These are phyloP conservation scores for Campoplex capitator DNA, from an alignment of 2,888 invertebrate genomes.

Conservation along the genomic window DNA sequence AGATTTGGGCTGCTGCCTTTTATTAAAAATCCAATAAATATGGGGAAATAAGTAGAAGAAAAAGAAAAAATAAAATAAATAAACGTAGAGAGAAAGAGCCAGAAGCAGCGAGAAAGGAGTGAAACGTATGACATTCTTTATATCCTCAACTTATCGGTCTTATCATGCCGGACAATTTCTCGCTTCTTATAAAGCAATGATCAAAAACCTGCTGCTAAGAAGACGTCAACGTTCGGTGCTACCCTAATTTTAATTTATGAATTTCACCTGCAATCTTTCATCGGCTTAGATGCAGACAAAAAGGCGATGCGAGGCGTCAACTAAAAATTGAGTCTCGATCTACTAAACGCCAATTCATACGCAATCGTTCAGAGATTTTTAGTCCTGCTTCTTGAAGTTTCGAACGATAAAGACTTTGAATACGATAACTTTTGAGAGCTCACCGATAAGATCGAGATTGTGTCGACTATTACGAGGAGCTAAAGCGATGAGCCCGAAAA, in stretches of 20 bases:
- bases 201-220: constrained; percentile 73
- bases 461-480: constrained; percentile 36
- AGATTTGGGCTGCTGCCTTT: neutral
- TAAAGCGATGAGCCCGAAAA: constrained; percentile 57
- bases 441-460: constrained; percentile 16
- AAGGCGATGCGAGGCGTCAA: neutral
- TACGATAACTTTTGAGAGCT: constrained; percentile 44
- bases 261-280: neutral
- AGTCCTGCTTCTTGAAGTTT: neutral
- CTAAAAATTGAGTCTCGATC: neutral
- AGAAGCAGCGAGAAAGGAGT: constrained; percentile 69
- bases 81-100: constrained; percentile 56
- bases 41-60: constrained; percentile 53
- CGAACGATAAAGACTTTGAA: neutral
- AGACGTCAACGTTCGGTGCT: constrained; percentile 54
- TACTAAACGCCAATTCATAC: neutral
- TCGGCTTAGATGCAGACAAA: neutral
- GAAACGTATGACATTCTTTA: constrained; percentile 80
- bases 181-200: constrained; percentile 70
- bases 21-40: neutral
- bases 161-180: constrained; percentile 77
- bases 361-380: neutral
- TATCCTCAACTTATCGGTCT: constrained; percentile 79
- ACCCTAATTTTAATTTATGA: constrained; percentile 49
- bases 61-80: constrained; percentile 54